Percentiles rank a stretch among this genome's conserved stretches.
Conservation (phyloP, 2,113 vertebrate genomes). For the Planiliza haematocheilus region DNA sequence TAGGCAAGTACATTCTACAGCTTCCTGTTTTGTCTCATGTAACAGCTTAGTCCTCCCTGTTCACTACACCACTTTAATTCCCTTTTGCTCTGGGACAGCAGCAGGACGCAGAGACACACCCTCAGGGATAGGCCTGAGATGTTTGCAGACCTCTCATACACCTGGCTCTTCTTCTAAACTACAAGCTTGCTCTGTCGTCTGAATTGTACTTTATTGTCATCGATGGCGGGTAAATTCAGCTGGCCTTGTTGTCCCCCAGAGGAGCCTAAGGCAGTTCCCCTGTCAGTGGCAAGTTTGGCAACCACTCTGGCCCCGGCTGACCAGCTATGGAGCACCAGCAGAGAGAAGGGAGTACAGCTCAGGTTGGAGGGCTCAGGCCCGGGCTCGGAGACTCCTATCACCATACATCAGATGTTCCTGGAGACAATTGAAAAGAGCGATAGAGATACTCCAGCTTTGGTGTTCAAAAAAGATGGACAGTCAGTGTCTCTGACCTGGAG, state of each 20-base stretch:
- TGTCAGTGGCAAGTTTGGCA: background rate
- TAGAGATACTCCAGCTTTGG: constrained; percentile 74
- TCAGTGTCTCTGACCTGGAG: constrained; percentile 76
- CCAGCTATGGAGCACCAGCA: constrained; percentile 71
- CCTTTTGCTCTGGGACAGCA: background rate
- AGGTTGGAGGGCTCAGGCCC: constrained; percentile 73
- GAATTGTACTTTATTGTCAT: background rate
- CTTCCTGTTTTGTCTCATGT: constrained; percentile 56
- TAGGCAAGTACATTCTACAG: background rate
- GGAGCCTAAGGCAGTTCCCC: constrained; percentile 39
- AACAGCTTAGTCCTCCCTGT: background rate
- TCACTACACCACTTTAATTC: constrained; percentile 18
- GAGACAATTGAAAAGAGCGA: constrained; percentile 68
- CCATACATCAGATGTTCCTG: constrained; percentile 82
- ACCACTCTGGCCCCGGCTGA: constrained; percentile 71
- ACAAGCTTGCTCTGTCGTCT: background rate
- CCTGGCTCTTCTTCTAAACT: background rate
- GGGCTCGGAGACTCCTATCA: constrained; percentile 78
- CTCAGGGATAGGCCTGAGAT: background rate
- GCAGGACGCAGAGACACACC: background rate
- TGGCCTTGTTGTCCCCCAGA: constrained; percentile 69
- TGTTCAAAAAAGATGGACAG: constrained; percentile 65
- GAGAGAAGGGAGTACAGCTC: constrained; percentile 76
- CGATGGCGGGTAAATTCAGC: constrained; percentile 56
- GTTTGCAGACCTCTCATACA: background rate